A percentile compares a stretch with the other conserved stretches of the same genome.
These are phyloP conservation scores for Pipistrellus nathusii DNA, from an alignment of 2,797 vertebrate genomes.

Conservation along the genomic window DNA sequence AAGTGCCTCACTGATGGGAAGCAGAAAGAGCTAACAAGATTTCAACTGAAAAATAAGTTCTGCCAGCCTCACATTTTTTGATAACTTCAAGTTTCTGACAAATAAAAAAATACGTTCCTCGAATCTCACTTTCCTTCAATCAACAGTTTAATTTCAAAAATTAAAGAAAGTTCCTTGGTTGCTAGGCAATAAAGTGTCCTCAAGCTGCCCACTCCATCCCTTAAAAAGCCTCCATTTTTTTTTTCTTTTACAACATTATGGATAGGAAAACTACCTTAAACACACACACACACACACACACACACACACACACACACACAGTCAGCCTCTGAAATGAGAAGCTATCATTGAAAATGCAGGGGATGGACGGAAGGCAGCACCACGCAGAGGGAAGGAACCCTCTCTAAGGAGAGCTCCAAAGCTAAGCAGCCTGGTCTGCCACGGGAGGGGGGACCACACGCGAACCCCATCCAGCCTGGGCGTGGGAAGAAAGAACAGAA, in stretches of 20 bases:
- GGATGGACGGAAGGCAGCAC: neutral
- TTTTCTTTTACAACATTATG: neutral
- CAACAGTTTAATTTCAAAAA: neutral
- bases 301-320: neutral
- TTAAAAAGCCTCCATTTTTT: neutral
- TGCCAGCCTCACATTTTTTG: neutral
- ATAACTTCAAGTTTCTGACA: neutral
- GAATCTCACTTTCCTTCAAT: neutral
- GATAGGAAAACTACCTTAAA: neutral
- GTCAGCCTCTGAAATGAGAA: neutral
- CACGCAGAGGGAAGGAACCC: neutral
- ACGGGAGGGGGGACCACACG: neutral
- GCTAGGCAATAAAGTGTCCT: neutral
- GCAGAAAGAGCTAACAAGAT: neutral
- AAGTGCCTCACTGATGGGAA: neutral
- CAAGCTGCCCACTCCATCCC: neutral
- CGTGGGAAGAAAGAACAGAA: neutral
- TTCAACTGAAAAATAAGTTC: neutral
- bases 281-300: neutral
- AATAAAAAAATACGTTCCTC: neutral
- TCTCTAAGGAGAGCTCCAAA: neutral
- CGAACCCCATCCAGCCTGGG: neutral
- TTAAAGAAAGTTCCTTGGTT: neutral
- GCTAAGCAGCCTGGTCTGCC: neutral
- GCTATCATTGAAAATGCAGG: neutral